Percentiles rank a stretch among this genome's conserved stretches.
Evolutionary conservation across 1,140 invertebrate genomes (phyloP).

Genomic region (Drosophila paulistorum): DNA sequence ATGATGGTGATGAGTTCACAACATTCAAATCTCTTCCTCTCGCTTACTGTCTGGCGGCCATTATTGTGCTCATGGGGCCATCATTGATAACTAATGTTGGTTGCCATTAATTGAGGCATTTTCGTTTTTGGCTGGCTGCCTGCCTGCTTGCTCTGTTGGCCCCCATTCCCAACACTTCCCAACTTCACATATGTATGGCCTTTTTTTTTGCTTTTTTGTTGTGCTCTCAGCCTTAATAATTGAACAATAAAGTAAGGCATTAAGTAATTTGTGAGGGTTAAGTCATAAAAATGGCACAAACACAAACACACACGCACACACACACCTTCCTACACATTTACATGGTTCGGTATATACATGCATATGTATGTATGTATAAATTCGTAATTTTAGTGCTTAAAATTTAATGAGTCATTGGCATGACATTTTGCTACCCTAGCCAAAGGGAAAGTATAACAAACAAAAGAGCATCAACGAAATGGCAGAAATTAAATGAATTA

Average conservation of each 20-base stretch:
- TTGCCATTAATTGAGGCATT: slow-evolving; percentile 65
- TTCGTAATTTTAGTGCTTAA: slow-evolving; percentile 74
- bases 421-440: slow-evolving; percentile 55
- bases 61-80: slow-evolving; percentile 68
- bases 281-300: slow-evolving; percentile 61
- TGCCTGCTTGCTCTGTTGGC: neutral
- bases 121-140: slow-evolving; percentile 31
- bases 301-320: slow-evolving; percentile 12
- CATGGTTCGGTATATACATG: neutral
- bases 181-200: slow-evolving; percentile 16
- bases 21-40: slow-evolving; percentile 5
- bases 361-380: slow-evolving; percentile 44
- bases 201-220: neutral
- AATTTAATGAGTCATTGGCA: slow-evolving; percentile 75
- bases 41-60: slow-evolving; percentile 18
- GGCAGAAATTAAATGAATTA: neutral
- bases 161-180: slow-evolving; percentile 2
- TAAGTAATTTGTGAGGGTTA: slow-evolving; percentile 76
- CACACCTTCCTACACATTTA: neutral
- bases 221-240: slow-evolving; percentile 64
- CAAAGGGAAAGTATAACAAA: neutral
- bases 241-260: slow-evolving; percentile 76
- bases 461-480: neutral
- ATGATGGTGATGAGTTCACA: slow-evolving; percentile 31
- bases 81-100: slow-evolving; percentile 74